phyloP scores from a whole-genome alignment of 2,797 vertebrate genomes.

The Moxostoma hubbsi region DNA sequence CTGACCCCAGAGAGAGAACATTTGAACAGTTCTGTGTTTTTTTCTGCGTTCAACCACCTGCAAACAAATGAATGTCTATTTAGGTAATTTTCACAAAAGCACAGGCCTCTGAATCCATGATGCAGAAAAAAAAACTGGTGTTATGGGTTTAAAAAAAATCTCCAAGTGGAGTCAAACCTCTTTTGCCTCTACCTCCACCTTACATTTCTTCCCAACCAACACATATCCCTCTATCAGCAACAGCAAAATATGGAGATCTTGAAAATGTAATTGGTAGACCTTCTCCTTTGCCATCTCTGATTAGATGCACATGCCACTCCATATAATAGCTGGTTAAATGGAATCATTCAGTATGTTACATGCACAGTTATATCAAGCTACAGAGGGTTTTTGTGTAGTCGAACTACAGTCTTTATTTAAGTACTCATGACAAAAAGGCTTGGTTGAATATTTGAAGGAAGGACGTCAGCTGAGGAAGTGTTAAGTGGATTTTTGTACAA shows the following conservation, averaged over 20 bases:
- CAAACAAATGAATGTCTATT: slow-evolving; percentile 73
- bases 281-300: background rate
- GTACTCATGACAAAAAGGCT: no score
- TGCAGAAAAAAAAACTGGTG: slow-evolving; percentile 80
- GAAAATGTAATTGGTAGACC: slow-evolving; percentile 10
- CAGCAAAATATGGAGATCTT: slow-evolving; percentile 60
- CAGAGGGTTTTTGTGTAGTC: no score
- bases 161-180: slow-evolving; percentile 72
- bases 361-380: no score
- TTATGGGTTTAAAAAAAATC: slow-evolving; percentile 81
- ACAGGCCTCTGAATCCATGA: slow-evolving; percentile 69
- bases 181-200: slow-evolving; percentile 39
- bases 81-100: slow-evolving; percentile 81
- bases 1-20: background rate
- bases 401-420: no score
- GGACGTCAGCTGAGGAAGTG: no score
- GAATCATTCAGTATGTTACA: slow-evolving; percentile 5
- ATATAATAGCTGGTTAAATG: slow-evolving; percentile 12
- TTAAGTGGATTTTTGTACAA: no score
- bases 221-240: slow-evolving; percentile 50
- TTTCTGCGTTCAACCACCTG: slow-evolving; percentile 59
- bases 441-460: no score
- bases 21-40: slow-evolving; percentile 63
- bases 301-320: slow-evolving; percentile 36
- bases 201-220: slow-evolving; percentile 34